Conservation (phyloP, 2,888 invertebrate species). For the Allophyes oxyacanthae region DNA sequence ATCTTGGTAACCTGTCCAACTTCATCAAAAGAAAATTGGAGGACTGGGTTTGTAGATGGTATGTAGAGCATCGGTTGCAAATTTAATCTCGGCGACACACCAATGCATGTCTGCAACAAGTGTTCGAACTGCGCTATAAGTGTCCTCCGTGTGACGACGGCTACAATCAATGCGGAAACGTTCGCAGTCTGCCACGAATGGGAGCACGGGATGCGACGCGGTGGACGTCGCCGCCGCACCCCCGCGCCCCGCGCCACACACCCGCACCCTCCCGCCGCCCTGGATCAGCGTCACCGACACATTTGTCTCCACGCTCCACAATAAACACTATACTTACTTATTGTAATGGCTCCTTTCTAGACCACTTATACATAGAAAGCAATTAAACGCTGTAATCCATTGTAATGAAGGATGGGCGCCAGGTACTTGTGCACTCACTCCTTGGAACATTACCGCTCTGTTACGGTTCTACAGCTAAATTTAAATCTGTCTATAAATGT, state of each 20-base stretch:
- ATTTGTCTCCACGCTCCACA: constrained; percentile 66
- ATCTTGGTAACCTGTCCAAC: constrained; percentile 3
- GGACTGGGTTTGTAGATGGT: constrained; percentile 46
- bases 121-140: constrained; percentile 75
- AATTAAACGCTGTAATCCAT: constrained; percentile 28
- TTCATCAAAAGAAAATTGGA: constrained; percentile 38
- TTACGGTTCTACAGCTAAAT: background rate
- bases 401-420: constrained; percentile 15
- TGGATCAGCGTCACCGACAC: constrained; percentile 72
- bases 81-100: constrained; percentile 52
- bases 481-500: constrained; percentile 3
- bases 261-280: constrained; percentile 54
- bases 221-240: constrained; percentile 66
- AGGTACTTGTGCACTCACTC: constrained; percentile 2
- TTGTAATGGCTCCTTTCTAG: constrained; percentile 44
- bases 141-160: constrained; percentile 80
- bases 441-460: background rate
- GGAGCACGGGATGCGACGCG: constrained; percentile 82
- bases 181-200: constrained; percentile 78
- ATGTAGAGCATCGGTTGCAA: constrained; percentile 46
- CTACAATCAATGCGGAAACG: constrained; percentile 85
- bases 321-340: constrained; percentile 61
- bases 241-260: constrained; percentile 43
- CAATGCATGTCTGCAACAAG: constrained; percentile 51
- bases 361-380: constrained; percentile 48